Evolutionary conservation across 2,113 vertebrate species (phyloP), one percentile per base, ranked within the genome.

Genomic region (Psephotus haematonotus): DNA sequence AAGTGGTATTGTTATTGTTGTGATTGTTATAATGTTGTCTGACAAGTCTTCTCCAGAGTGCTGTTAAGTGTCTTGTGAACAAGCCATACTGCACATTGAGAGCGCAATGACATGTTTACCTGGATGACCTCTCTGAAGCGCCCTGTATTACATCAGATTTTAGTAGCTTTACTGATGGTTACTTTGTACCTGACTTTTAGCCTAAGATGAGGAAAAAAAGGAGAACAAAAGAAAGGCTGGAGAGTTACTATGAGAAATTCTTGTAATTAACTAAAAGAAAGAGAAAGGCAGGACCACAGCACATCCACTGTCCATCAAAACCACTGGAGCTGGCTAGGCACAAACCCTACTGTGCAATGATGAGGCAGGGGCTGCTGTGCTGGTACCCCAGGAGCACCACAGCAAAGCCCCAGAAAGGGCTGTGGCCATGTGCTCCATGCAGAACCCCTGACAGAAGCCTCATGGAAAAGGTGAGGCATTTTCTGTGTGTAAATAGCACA

Each of bases 61-160:
- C 60, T 83, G 47, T 57, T 29, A 33, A 47, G 12, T 22, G 13
- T 15, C 70, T 60, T 44, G 18, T 0, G 50, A 52, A 27, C 7
- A 7, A 47, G 47, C 55, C 16, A 7, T 1, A 31, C 65, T 50
- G 67, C 62, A 11, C 6, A 1, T 53, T 47, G 43, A 63, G 47
- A 82, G 29, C 0, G 0, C 47, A 24, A 14, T 14, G 43, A 43
- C 19, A 6, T 0, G 1, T 52, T 83, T 12, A 52, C 41, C 47
- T 17, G 5, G 29, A 28, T 39, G 65, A 75, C 82, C 43, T 24
- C 5, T 22, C 35, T 62, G 18, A 46, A 70, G 33, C 1, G 3
- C 39, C 67, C 49, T 53, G 2, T 9, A 25, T 27, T 75, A 19
- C 33, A 63, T 9, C 50, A 57, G 11, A 22, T 27, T 82, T 59